Base-by-base conservation (phyloP, 2,113 vertebrate genomes). In the Gnathonemus echidnorhynchus region DNA sequence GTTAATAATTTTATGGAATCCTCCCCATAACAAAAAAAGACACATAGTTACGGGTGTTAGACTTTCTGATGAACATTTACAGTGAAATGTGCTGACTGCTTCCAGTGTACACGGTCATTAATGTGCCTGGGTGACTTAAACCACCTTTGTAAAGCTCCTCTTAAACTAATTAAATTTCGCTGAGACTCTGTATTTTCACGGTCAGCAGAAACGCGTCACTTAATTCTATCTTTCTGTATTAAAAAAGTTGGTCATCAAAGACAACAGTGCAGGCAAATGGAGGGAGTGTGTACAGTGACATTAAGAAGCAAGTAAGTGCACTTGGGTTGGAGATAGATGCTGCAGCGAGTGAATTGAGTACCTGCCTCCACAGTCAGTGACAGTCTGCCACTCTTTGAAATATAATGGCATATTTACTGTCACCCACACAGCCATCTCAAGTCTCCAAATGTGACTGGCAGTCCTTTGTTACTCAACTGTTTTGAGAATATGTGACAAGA, bases 341-440 rank as follows among this genome's bases (percentile, higher is more conserved):
- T 42, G 3, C 70, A 39, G 70, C 2, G n/a, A 11, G 62, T 10
- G n/a, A 66, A 66, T 27, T 11, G 8, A 3, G 50, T 35, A 88
- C 27, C 86, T 49, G 13, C 39, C 39, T 88, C 15, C 53, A 35
- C 86, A 74, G 48, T 92, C 74, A 62, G 5, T 70, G 74, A 17
- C 90, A 91, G 90, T 5, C 90, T 92, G 42, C 35, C 58, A 46
- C 45, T 88, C 88, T 74, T 88, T 74, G 88, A 88, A 88, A 70
- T 50, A 62, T 88, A 88, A 88, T 62, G 62, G 45, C 45, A 88
- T 49, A 48, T 88, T 88, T 88, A 88, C 62, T 88, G 88, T 46
- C 53, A 88, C 39, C 56, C 56, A 46, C 9, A 88, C 39, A 62
- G 39, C 52, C 87, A 88, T 66, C 87, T 62, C 53, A 56, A 13